Evolutionary conservation across 2,113 vertebrate species (phyloP).

Genomic region (Myotis lucifugus): DNA sequence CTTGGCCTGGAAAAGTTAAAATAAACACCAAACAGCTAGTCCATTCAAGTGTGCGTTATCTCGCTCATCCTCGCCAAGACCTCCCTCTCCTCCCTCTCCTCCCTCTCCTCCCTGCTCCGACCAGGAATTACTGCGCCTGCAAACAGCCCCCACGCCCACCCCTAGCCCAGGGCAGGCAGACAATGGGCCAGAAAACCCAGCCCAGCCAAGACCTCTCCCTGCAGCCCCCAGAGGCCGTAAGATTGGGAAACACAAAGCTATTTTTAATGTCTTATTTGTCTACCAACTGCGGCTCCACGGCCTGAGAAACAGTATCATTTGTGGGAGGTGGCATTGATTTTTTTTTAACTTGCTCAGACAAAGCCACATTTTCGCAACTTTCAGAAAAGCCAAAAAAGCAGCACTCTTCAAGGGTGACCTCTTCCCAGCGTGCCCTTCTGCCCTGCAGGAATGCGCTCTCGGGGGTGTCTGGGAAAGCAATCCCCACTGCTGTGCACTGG

Average conservation of each 20-base stretch:
- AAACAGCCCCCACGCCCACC: constrained; percentile 82
- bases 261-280: constrained; percentile 85
- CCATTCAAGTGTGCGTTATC: constrained; percentile 81
- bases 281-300: constrained; percentile 72
- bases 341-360: constrained; percentile 69
- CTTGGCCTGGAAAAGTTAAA: constrained; percentile 83
- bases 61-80: constrained; percentile 89
- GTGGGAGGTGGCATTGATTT: constrained; percentile 68
- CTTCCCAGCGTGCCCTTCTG: constrained; percentile 5
- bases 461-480: not conserved
- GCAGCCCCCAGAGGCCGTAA: constrained; percentile 73
- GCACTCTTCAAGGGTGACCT: constrained; percentile 28
- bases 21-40: constrained; percentile 82
- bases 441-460: not conserved
- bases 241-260: constrained; percentile 84
- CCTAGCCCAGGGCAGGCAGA: constrained; percentile 81
- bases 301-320: constrained; percentile 83
- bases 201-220: constrained; percentile 77
- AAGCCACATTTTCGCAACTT: constrained; percentile 69
- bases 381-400: constrained; percentile 59
- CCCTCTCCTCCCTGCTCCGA: constrained; percentile 88
- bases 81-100: constrained; percentile 90
- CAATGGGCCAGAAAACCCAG: constrained; percentile 87
- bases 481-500: not conserved
- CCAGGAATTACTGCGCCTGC: constrained; percentile 86